A percentile compares a stretch with the other conserved stretches of the same genome.
phyloP scores from a whole-genome alignment of 2,113 vertebrate genomes.

The Hemiprocne comata region DNA sequence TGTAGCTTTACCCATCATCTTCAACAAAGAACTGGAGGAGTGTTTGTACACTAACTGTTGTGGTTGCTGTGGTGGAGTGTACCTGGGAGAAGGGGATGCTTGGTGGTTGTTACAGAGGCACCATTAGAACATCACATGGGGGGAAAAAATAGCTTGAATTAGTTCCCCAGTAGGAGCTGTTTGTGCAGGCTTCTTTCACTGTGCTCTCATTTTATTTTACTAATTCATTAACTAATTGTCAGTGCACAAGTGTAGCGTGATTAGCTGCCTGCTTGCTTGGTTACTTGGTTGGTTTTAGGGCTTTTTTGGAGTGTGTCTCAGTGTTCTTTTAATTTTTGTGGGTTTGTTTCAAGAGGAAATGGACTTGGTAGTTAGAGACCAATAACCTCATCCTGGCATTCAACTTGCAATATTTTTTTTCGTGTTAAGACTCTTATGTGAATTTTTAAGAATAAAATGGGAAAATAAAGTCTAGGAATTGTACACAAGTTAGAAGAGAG shows the following conservation, averaged over 20 bases:
- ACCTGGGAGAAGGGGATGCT: not conserved
- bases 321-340: not conserved
- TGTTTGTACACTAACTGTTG: not conserved
- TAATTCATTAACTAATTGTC: not conserved
- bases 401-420: not conserved
- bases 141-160: not conserved
- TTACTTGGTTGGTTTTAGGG: not conserved
- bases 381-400: not conserved
- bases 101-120: not conserved
- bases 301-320: not conserved
- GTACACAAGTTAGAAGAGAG: not conserved
- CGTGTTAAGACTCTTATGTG: not conserved
- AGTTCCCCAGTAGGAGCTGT: not conserved
- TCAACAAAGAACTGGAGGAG: not conserved
- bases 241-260: fast-evolving
- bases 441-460: fast-evolving
- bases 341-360: not conserved
- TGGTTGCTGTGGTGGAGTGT: too few relatives aligned
- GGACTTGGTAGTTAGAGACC: not conserved
- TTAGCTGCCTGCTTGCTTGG: not conserved
- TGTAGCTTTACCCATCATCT: not conserved
- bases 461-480: not conserved
- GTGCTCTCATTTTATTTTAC: not conserved
- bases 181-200: not conserved
- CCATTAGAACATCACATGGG: fast-evolving